These are phyloP conservation scores for Apis cerana DNA, from an alignment of 1,140 invertebrate genomes.

Conservation along the genomic window DNA sequence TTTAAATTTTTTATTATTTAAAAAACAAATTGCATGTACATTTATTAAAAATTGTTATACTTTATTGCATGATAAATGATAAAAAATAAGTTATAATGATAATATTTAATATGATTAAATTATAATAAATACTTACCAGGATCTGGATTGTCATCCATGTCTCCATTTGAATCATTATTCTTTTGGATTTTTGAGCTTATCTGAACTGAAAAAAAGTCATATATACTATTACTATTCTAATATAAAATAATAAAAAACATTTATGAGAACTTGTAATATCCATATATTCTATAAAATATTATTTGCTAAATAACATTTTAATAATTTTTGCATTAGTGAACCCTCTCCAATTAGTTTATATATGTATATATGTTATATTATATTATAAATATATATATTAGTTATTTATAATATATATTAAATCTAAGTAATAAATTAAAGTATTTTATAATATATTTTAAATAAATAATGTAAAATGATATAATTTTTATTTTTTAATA, in stretches of 20 bases:
- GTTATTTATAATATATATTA: slow-evolving; percentile 2
- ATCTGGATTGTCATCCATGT: not conserved
- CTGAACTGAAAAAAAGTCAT: slow-evolving; percentile 59
- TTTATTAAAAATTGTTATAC: not conserved
- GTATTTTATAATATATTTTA: slow-evolving; percentile 9
- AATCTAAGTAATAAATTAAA: not conserved
- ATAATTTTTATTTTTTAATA: slow-evolving; percentile 47
- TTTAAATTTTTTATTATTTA: not conserved
- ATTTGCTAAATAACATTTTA: slow-evolving; percentile 7
- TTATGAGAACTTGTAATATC: slow-evolving; percentile 47
- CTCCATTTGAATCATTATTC: slow-evolving; percentile 38
- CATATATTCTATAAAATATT: slow-evolving; percentile 18
- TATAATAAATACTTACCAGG: slow-evolving; percentile 32
- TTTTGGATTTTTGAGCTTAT: slow-evolving; percentile 42
- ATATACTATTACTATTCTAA: slow-evolving; percentile 60
- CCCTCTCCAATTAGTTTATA: slow-evolving; percentile 34
- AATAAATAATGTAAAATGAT: slow-evolving; percentile 7
- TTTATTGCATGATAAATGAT: not conserved
- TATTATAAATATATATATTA: not conserved
- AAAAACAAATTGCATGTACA: no score
- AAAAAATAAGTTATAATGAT: not conserved
- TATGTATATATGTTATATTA: not conserved
- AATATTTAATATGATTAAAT: not conserved
- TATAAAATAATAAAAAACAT: slow-evolving; percentile 38
- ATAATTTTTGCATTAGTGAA: slow-evolving; percentile 28